These are phyloP conservation scores for Acipenser oxyrinchus DNA, from an alignment of 2,797 vertebrate species.

Conservation along the genomic window DNA sequence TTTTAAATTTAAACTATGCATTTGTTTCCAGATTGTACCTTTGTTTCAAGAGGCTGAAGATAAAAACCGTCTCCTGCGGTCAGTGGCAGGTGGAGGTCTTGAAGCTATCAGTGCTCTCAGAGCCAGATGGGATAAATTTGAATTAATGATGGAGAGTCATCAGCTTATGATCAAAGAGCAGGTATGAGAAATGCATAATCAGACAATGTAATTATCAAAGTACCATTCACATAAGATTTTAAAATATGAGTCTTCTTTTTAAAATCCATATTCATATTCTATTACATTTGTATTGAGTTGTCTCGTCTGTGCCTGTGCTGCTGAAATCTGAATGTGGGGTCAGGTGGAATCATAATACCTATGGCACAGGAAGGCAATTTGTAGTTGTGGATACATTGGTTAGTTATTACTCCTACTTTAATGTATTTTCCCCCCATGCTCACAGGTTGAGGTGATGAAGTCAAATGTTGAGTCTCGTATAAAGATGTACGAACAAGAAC, in stretches of 20 bases:
- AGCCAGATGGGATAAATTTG: slow-evolving; percentile 94
- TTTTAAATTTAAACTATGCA: too few species aligned
- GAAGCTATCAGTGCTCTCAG: slow-evolving; percentile 77
- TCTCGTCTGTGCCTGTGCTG: too few species aligned
- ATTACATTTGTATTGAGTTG: too few species aligned
- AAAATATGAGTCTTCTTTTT: background rate
- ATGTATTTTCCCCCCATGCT: too few species aligned
- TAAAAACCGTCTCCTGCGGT: slow-evolving; percentile 86
- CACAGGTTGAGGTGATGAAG: slow-evolving; percentile 86
- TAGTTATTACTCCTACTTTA: too few species aligned
- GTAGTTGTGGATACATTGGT: background rate
- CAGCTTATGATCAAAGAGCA: slow-evolving; percentile 93
- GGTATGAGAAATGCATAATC: slow-evolving; percentile 46
- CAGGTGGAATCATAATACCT: too few species aligned
- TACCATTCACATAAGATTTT: too few species aligned
- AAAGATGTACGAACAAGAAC: slow-evolving; percentile 67
- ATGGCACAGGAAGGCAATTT: background rate
- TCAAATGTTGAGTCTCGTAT: slow-evolving; percentile 70
- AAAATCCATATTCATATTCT: too few species aligned
- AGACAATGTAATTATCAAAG: too few species aligned
- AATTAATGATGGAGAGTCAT: slow-evolving; percentile 94
- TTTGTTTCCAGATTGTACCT: slow-evolving; percentile 66
- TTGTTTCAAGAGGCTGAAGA: slow-evolving; percentile 87
- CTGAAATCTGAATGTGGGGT: too few species aligned
- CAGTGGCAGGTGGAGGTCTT: slow-evolving; percentile 80